Base-by-base conservation (phyloP, 2,113 vertebrate genomes). In the Gallinago undulata region DNA sequence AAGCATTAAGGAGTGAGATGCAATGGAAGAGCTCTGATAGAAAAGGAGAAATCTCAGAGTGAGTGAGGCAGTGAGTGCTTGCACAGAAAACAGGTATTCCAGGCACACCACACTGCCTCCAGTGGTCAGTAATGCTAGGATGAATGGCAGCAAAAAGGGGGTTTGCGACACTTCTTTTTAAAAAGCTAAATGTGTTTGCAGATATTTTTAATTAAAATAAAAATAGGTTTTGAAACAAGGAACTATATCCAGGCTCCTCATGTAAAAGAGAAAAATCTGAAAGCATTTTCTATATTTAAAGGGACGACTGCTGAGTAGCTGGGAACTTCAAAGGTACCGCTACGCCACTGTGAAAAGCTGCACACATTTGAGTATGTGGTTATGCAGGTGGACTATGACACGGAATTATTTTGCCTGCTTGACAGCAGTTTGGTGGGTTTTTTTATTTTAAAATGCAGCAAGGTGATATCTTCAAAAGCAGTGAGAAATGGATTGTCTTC, bases 261-360 rank as follows among this genome's bases (percentile, higher is more conserved):
- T 24, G 33, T 41, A 69, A 59, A 70, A 76, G 39, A 57, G 15
- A 45, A 95, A 75, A 91, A 84, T 37, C 7, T 14, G 35, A 76
- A 74, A 3, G 0, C 16, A 64, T 76, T 63, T 95, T 76, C 63
- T 73, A 3, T 79, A 60, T 68, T 79, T 68, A 79, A 90, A 92
- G 39, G 16, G n/a, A 79, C 79, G 33, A 55, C 5, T 81, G 9
- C 17, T 78, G 73, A 84, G n/a, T 84, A 94, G n/a, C 35, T 78
- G n/a, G 28, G 50, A 94, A 81, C 25, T 68, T 94, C 51, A 94
- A 90, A 90, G 39, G 14, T 43, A 69, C 43, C 28, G 22, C 19
- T 79, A 11, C 28, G 14, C 39, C 50, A 39, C 28, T 63, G 48
- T 51, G 74, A 75, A 81, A 87, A 91, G 23, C 53, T 78, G 82